Evolutionary conservation across 2,797 vertebrate genomes (phyloP).

Genomic region (Simalia tracyae): DNA sequence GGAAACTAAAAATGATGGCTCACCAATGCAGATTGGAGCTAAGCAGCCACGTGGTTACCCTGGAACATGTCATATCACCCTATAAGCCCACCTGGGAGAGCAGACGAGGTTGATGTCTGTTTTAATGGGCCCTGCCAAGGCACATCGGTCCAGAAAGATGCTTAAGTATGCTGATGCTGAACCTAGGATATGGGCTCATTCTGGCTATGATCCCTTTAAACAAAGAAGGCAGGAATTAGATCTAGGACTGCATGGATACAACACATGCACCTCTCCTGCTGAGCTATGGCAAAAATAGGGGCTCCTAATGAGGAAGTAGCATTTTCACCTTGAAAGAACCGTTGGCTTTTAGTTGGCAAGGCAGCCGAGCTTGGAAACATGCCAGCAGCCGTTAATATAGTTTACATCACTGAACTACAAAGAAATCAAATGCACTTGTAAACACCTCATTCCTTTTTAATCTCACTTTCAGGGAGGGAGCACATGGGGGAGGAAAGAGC

Average conservation of each 20-base stretch:
- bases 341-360: not conserved
- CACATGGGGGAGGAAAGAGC: not conserved
- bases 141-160: not conserved
- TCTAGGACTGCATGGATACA: not conserved
- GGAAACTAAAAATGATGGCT: not conserved
- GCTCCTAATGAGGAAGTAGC: not conserved
- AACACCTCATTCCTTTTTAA: slow-evolving; percentile 18
- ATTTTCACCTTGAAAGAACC: not conserved
- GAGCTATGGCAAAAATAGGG: not conserved
- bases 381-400: not conserved
- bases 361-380: not conserved
- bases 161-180: not conserved
- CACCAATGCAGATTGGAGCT: not conserved
- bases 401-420: not conserved
- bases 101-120: not conserved
- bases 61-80: not conserved
- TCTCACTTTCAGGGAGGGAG: not conserved
- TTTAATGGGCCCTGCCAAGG: not conserved
- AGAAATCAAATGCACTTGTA: not conserved
- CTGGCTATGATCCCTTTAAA: not conserved
- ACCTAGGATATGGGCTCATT: not conserved
- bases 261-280: not conserved
- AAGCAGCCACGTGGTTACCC: not conserved
- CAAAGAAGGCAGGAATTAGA: not conserved
- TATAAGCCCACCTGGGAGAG: not conserved